A percentile compares a stretch with the other conserved stretches of the same genome.
These are phyloP conservation scores for Drosophila lacteicornis DNA, from an alignment of 1,140 invertebrate species.

Conservation along the genomic window DNA sequence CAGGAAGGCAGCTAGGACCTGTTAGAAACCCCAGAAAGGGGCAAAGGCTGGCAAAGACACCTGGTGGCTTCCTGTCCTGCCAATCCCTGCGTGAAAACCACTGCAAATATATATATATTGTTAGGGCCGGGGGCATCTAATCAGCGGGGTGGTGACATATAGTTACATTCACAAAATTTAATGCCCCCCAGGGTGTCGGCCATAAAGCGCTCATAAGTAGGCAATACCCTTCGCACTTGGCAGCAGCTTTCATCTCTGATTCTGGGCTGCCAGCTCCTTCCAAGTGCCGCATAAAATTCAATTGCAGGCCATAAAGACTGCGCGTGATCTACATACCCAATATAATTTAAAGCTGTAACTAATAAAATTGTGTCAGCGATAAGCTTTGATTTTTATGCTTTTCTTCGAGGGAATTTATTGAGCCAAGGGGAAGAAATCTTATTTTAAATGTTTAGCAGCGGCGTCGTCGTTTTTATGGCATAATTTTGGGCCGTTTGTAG, in stretches of 20 bases:
- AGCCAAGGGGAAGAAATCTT: constrained; percentile 46
- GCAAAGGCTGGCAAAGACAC: constrained; percentile 22
- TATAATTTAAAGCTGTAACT: constrained; percentile 79
- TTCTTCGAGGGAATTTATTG: constrained; percentile 61
- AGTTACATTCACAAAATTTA: constrained; percentile 13
- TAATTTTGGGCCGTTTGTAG: constrained; percentile 66
- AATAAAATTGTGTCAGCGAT: constrained; percentile 72
- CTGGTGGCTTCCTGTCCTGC: constrained; percentile 27
- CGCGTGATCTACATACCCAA: constrained; percentile 70
- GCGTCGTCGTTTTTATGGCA: constrained; percentile 70
- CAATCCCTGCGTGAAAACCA: constrained; percentile 19
- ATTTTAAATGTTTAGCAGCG: constrained; percentile 72
- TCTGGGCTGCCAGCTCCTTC: constrained; percentile 2
- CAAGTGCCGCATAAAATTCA: constrained; percentile 67
- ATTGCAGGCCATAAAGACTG: constrained; percentile 75
- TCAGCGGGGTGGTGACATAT: constrained; percentile 31
- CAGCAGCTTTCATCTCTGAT: background rate
- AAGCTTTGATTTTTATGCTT: constrained; percentile 78
- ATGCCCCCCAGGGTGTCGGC: constrained; percentile 34
- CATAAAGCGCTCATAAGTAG: constrained; percentile 65
- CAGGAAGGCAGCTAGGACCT: background rate
- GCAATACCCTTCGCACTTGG: constrained; percentile 36
- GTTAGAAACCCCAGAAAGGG: constrained; percentile 24
- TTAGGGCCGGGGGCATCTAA: constrained; percentile 45
- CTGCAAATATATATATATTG: constrained; percentile 57